Evolutionary conservation across 2,797 vertebrate genomes (phyloP).

Genomic region (Leucoraja ocellata): DNA sequence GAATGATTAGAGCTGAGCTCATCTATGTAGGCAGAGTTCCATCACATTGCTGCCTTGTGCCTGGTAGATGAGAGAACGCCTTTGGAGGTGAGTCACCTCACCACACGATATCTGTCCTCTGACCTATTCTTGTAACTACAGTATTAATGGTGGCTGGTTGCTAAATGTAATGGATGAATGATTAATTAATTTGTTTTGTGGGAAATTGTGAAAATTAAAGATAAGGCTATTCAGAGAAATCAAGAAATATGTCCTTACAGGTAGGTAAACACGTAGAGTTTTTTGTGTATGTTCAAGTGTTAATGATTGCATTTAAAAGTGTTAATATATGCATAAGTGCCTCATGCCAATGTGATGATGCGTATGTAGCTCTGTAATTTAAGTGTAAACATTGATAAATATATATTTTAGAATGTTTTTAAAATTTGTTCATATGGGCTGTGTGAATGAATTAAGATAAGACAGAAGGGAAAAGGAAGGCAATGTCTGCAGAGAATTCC

Average conservation of each 20-base stretch:
- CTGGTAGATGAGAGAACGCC: too few relatives aligned
- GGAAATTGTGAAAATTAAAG: not conserved
- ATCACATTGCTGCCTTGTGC: too few relatives aligned
- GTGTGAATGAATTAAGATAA: too few relatives aligned
- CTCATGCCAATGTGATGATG: not conserved
- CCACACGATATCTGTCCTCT: too few relatives aligned
- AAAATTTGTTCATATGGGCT: too few relatives aligned
- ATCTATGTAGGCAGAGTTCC: too few relatives aligned
- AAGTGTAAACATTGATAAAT: too few relatives aligned
- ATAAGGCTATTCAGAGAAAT: not conserved
- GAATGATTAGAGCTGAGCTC: too few relatives aligned
- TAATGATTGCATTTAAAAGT: not conserved
- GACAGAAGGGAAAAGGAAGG: not conserved
- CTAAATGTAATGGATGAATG: not conserved
- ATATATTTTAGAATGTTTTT: too few relatives aligned
- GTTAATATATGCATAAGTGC: not conserved
- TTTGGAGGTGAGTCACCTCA: too few relatives aligned
- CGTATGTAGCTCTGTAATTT: not conserved
- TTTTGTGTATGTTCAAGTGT: not conserved
- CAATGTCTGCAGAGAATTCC: not conserved
- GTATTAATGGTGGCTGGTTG: not conserved
- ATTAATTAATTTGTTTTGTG: not conserved
- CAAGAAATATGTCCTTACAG: not conserved
- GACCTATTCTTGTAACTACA: not conserved
- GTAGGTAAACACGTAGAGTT: not conserved